Evolutionary conservation across 2,113 vertebrate genomes (phyloP).

Genomic region (Perognathus longimembris): DNA sequence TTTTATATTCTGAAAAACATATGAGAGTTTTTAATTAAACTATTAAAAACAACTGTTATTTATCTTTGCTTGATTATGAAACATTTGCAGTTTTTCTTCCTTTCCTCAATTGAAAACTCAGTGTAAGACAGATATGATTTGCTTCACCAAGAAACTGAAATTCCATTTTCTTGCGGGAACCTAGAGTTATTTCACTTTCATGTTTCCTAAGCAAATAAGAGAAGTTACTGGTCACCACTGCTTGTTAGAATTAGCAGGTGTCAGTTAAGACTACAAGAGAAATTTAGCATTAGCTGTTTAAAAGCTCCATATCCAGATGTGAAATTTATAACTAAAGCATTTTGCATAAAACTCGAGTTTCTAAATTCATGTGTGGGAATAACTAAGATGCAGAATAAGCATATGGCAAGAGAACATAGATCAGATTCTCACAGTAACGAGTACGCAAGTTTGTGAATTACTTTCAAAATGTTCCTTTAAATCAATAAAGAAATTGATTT

Average conservation of each 20-base stretch:
- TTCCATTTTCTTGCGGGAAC: no score
- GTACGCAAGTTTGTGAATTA: background rate
- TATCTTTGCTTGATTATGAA: no score
- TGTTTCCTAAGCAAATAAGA: background rate
- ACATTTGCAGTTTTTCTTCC: no score
- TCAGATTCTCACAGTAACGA: background rate
- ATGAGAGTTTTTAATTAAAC: no score
- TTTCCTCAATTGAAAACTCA: no score
- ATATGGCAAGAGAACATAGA: background rate
- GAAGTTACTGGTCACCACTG: background rate
- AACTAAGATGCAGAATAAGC: background rate
- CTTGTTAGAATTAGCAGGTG: background rate
- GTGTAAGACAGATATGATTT: no score
- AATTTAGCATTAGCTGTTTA: background rate
- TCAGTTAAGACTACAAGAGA: background rate
- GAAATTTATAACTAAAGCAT: background rate
- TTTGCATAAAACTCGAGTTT: background rate
- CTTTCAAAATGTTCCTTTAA: background rate
- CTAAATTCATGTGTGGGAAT: background rate
- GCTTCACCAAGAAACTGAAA: no score
- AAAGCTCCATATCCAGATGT: background rate
- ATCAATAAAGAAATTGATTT: background rate
- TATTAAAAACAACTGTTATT: no score
- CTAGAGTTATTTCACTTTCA: background rate
- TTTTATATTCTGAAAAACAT: slow-evolving; percentile 52